These are phyloP conservation scores for Sebastes vulpes DNA, from an alignment of 2,797 vertebrate genomes.

Conservation along the genomic window DNA sequence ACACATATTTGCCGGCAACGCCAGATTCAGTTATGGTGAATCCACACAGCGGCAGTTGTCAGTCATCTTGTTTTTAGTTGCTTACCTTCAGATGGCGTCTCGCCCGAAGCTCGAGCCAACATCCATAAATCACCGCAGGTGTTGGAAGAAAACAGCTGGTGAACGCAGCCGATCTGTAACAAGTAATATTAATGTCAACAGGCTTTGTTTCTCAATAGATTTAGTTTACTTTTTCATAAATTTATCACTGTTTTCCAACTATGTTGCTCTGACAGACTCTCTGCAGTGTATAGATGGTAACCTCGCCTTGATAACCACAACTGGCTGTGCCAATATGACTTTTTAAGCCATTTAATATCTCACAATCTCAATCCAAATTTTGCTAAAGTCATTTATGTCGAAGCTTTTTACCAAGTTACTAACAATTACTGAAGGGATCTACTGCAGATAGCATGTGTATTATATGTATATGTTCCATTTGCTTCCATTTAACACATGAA, in stretches of 20 bases:
- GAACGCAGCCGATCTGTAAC: constrained; percentile 19
- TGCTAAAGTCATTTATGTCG: not conserved
- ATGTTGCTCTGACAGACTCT: not conserved
- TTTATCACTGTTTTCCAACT: not conserved
- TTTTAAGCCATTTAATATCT: not conserved
- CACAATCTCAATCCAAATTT: not conserved
- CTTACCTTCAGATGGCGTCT: constrained; percentile 37
- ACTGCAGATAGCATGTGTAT: no score
- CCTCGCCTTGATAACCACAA: not conserved
- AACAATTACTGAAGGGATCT: not conserved
- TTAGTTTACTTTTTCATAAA: not conserved
- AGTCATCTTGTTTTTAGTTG: constrained; percentile 32
- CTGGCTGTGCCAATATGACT: not conserved
- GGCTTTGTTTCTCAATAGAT: not conserved
- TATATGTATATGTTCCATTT: not conserved
- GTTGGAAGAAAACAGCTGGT: constrained; percentile 27
- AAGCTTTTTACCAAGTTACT: not conserved
- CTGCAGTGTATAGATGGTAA: not conserved
- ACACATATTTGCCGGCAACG: not conserved
- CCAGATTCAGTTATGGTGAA: constrained; percentile 5
- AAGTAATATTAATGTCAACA: constrained; percentile 10
- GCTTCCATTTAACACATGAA: not conserved
- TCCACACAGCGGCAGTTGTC: constrained; percentile 12
- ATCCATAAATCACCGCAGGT: constrained; percentile 29
- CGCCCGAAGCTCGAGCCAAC: not conserved